These are phyloP conservation scores for Dendrolimus houi DNA, from an alignment of 2,888 invertebrate species.

Conservation along the genomic window DNA sequence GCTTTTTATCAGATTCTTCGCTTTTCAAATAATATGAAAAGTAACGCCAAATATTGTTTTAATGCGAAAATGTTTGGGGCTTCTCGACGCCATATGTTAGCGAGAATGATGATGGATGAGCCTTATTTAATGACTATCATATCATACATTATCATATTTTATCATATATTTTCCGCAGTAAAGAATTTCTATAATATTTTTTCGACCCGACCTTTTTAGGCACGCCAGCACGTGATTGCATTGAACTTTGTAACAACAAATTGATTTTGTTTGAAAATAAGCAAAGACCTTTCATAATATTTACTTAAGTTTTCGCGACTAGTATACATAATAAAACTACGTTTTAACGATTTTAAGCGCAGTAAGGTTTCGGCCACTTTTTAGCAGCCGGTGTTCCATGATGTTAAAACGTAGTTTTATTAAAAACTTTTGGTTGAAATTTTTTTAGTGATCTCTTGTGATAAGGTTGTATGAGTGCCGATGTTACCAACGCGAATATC, in stretches of 20 bases:
- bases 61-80: conserved; percentile 9
- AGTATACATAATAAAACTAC: too few species aligned
- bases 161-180: background rate
- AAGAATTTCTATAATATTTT: background rate
- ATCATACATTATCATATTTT: conserved; percentile 9
- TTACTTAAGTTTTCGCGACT: too few species aligned
- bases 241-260: background rate
- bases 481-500: too few species aligned
- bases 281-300: too few species aligned
- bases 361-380: too few species aligned
- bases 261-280: too few species aligned
- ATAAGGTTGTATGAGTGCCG: too few species aligned
- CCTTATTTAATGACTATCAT: conserved; percentile 1
- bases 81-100: conserved; percentile 12
- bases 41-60: conserved; percentile 3
- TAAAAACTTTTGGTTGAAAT: too few species aligned
- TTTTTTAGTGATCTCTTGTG: too few species aligned
- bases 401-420: too few species aligned
- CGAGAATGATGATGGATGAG: conserved; percentile 18
- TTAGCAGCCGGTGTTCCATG: too few species aligned
- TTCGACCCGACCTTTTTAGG: background rate
- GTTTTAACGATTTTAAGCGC: too few species aligned
- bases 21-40: background rate
- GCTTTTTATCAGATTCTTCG: background rate
- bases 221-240: background rate